phyloP scores from a whole-genome alignment of 1,140 invertebrate genomes.

The Papilio polytes region DNA sequence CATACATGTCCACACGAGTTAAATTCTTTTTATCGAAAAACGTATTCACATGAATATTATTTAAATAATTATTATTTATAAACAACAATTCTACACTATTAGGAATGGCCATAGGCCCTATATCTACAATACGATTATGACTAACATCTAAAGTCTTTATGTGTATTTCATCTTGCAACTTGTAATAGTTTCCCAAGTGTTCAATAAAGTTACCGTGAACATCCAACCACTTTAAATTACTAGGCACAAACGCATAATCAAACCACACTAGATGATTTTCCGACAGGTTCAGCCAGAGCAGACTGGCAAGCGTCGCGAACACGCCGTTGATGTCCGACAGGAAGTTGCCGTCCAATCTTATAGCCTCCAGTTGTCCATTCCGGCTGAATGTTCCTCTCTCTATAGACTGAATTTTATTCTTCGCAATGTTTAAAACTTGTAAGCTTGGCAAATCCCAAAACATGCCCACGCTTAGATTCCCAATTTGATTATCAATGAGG shows the following conservation, averaged over 20 bases:
- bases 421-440: constrained; percentile 93
- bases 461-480: constrained; percentile 93
- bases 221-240: constrained; percentile 95
- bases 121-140: constrained; percentile 92
- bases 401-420: constrained; percentile 93
- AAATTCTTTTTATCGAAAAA: constrained; percentile 94
- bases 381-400: constrained; percentile 92
- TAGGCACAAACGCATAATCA: constrained; percentile 94
- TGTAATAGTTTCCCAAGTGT: constrained; percentile 93
- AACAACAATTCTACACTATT: constrained; percentile 94
- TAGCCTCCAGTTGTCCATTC: constrained; percentile 91
- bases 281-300: constrained; percentile 95
- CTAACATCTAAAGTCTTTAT: constrained; percentile 94
- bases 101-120: constrained; percentile 92
- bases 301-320: constrained; percentile 90
- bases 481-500: constrained; percentile 93
- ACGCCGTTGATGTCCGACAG: constrained; percentile 94
- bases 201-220: constrained; percentile 95
- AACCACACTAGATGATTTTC: constrained; percentile 96
- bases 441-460: constrained; percentile 92
- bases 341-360: constrained; percentile 93
- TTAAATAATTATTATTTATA: constrained; percentile 95
- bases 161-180: constrained; percentile 90
- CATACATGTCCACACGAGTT: constrained; percentile 94
- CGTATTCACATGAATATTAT: constrained; percentile 91